A percentile compares a stretch with the other conserved stretches of the same genome.
phyloP scores from a whole-genome alignment of 2,888 invertebrate genomes.

The Lypha dubia region DNA sequence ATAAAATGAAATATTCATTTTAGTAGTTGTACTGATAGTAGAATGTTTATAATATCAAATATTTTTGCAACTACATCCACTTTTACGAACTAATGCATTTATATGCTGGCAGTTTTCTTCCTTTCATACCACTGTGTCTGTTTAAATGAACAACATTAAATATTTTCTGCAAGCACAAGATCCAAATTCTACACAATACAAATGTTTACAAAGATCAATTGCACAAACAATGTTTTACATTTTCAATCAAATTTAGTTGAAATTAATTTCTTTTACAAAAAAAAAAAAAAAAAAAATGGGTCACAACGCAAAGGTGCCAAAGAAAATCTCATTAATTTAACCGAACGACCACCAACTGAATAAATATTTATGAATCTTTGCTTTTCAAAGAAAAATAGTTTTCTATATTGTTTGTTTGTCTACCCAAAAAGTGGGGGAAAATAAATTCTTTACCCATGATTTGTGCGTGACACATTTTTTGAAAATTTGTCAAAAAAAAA shows the following conservation, averaged over 20 bases:
- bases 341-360: slow-evolving; percentile 22
- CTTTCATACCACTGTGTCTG: neutral
- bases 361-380: slow-evolving; percentile 11
- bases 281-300: slow-evolving; percentile 12
- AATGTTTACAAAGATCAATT: neutral
- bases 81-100: too few relatives aligned
- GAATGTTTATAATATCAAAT: too few relatives aligned
- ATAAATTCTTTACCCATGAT: neutral
- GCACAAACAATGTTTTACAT: neutral
- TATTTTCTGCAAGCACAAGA: neutral
- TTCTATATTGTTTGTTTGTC: neutral
- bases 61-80: too few relatives aligned
- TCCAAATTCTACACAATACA: neutral
- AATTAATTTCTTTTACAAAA: neutral
- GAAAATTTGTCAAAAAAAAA: slow-evolving; percentile 54
- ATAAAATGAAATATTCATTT: too few relatives aligned
- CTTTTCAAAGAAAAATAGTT: neutral
- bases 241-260: neutral
- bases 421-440: too few relatives aligned
- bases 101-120: neutral
- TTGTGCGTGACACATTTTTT: slow-evolving; percentile 16
- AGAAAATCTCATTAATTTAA: slow-evolving; percentile 8
- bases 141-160: neutral
- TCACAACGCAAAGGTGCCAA: slow-evolving; percentile 11
- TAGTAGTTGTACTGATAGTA: too few relatives aligned